These are phyloP conservation scores for Sapayoa aenigma DNA, from an alignment of 2,113 vertebrate genomes.

Conservation along the genomic window DNA sequence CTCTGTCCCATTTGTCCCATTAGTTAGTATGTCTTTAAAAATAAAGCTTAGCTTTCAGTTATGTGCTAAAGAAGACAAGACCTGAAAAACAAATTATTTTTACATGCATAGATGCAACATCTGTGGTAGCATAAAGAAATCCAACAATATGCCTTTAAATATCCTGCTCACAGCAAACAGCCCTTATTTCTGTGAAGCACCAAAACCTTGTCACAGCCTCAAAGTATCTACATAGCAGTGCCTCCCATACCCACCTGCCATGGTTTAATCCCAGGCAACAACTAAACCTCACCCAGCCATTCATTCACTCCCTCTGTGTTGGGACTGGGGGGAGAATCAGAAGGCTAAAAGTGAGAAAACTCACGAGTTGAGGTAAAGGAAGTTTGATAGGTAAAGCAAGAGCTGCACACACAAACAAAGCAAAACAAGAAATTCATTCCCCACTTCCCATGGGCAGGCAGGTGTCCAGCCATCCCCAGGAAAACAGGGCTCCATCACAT, in stretches of 20 bases:
- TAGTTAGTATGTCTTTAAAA: not conserved
- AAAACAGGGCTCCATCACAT: not conserved
- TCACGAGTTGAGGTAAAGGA: not conserved
- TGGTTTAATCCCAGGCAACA: not conserved
- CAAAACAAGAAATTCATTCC: not conserved
- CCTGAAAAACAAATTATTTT: not conserved
- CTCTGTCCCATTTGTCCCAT: not conserved
- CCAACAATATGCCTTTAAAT: not conserved
- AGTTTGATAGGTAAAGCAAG: not conserved
- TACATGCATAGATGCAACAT: not conserved
- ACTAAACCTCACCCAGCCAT: not conserved
- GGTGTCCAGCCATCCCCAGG: too few relatives aligned
- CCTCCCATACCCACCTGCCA: not conserved
- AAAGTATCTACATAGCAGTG: not conserved
- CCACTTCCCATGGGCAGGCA: not conserved
- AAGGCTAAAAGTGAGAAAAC: not conserved
- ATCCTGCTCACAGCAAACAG: not conserved
- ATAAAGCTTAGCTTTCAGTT: not conserved
- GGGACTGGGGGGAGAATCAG: not conserved
- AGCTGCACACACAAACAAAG: not conserved
- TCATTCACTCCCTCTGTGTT: accelerated
- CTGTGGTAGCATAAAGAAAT: not conserved
- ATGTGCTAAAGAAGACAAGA: not conserved
- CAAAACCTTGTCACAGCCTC: not conserved
- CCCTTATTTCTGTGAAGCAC: not conserved